Percentiles rank a stretch among this genome's conserved stretches.
phyloP scores from a whole-genome alignment of 1,140 invertebrate species.

The Caenorhabditis tropicalis region DNA sequence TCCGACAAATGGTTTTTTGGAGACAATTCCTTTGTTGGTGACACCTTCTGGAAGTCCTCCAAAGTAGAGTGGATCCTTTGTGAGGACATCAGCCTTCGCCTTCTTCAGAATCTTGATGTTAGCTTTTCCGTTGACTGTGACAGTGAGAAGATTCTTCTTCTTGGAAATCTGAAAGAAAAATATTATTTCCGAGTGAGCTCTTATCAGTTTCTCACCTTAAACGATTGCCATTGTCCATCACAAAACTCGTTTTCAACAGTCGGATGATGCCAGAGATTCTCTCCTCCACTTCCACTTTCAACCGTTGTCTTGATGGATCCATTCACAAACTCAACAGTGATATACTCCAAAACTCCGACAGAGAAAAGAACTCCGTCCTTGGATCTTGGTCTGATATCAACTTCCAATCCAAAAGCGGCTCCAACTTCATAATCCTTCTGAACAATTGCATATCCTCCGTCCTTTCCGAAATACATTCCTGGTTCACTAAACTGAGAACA shows the following conservation, averaged over 20 bases:
- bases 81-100: constrained; percentile 81
- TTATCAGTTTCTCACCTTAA: constrained; percentile 78
- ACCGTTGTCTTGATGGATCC: constrained; percentile 78
- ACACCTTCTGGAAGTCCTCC: constrained; percentile 81
- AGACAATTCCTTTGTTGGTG: constrained; percentile 60
- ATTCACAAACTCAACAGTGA: constrained; percentile 86
- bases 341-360: constrained; percentile 82
- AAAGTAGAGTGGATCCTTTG: constrained; percentile 84
- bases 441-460: constrained; percentile 78
- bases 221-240: constrained; percentile 91
- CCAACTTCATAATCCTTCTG: constrained; percentile 74
- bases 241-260: constrained; percentile 81
- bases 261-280: constrained; percentile 80
- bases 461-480: constrained; percentile 86
- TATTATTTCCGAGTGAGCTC: too few species aligned
- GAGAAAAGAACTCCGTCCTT: constrained; percentile 80
- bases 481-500: constrained; percentile 84
- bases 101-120: constrained; percentile 78
- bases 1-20: constrained; percentile 48
- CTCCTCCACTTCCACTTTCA: constrained; percentile 83
- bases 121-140: constrained; percentile 82
- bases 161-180: constrained; percentile 79
- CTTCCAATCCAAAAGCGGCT: constrained; percentile 78
- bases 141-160: constrained; percentile 82
- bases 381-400: constrained; percentile 87